A percentile compares a stretch with the other conserved stretches of the same genome.
Evolutionary conservation across 2,888 invertebrate species (phyloP).

Genomic region (Coenonympha glycerion): DNA sequence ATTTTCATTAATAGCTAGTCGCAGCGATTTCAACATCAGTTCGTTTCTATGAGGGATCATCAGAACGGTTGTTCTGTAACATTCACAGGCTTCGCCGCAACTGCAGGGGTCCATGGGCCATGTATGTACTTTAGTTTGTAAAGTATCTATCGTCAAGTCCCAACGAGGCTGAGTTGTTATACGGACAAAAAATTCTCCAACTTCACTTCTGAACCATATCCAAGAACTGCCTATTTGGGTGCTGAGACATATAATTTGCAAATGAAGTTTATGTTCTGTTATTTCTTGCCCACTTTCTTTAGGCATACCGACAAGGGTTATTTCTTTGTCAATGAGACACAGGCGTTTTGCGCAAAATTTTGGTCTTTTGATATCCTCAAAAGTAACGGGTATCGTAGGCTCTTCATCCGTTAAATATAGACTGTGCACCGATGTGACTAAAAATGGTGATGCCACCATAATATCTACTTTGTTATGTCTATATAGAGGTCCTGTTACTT

Average conservation of each 20-base stretch:
- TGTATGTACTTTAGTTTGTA: slow-evolving; percentile 46
- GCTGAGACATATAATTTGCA: slow-evolving; percentile 59
- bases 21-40: slow-evolving; percentile 55
- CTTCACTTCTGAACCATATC: slow-evolving; percentile 61
- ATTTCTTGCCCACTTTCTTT: slow-evolving; percentile 49
- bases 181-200: slow-evolving; percentile 62
- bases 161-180: slow-evolving; percentile 60
- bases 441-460: slow-evolving; percentile 54
- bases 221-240: slow-evolving; percentile 54
- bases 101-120: slow-evolving; percentile 64
- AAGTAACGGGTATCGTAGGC: slow-evolving; percentile 49
- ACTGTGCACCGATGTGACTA: slow-evolving; percentile 36
- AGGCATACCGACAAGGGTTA: slow-evolving; percentile 44
- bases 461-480: slow-evolving; percentile 60
- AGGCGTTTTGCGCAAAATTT: slow-evolving; percentile 53
- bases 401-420: slow-evolving; percentile 54
- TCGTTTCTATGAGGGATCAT: slow-evolving; percentile 63
- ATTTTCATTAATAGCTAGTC: slow-evolving; percentile 56
- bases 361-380: slow-evolving; percentile 39
- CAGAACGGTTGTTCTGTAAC: slow-evolving; percentile 55
- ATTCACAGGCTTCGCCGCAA: slow-evolving; percentile 63
- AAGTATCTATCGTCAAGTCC: slow-evolving; percentile 57
- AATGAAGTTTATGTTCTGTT: slow-evolving; percentile 50
- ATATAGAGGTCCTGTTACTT: slow-evolving; percentile 59
- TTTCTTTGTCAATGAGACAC: slow-evolving; percentile 55